phyloP scores from a whole-genome alignment of 2,797 vertebrate species.

The Onychomys torridus region DNA sequence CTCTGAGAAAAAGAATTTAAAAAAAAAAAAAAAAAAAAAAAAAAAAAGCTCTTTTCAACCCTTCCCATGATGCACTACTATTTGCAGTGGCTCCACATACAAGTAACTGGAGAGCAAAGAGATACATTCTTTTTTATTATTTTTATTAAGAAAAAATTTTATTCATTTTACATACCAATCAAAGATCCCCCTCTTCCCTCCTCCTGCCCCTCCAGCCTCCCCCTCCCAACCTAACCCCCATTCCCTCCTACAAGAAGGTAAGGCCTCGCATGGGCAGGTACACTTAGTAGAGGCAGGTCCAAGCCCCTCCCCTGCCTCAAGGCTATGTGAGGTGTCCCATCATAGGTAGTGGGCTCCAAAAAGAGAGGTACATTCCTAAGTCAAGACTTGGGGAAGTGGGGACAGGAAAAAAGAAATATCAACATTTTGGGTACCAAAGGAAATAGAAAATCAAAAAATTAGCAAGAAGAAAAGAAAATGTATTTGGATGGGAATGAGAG shows the following conservation, averaged over 20 bases:
- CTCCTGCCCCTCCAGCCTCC: too few species aligned
- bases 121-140: neutral
- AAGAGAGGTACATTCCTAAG: neutral
- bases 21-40: too few species aligned
- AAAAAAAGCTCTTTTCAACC: neutral
- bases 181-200: too few species aligned
- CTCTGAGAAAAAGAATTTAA: neutral
- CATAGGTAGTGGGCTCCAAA: too few species aligned
- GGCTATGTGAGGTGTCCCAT: too few species aligned
- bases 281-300: too few species aligned
- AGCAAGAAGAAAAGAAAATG: conserved; percentile 25
- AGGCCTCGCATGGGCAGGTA: too few species aligned
- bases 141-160: too few species aligned
- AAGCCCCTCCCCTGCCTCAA: too few species aligned
- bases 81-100: neutral
- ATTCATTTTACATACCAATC: too few species aligned
- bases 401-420: conserved; percentile 61
- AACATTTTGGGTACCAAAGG: conserved; percentile 10
- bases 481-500: conserved; percentile 12
- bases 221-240: too few species aligned
- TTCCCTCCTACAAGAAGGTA: too few species aligned
- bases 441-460: conserved; percentile 51
- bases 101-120: conserved; percentile 53
- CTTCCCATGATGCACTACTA: neutral
- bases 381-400: conserved; percentile 26